Conservation (phyloP, 2,113 vertebrate genomes). For the Haliaeetus leucogaster region DNA sequence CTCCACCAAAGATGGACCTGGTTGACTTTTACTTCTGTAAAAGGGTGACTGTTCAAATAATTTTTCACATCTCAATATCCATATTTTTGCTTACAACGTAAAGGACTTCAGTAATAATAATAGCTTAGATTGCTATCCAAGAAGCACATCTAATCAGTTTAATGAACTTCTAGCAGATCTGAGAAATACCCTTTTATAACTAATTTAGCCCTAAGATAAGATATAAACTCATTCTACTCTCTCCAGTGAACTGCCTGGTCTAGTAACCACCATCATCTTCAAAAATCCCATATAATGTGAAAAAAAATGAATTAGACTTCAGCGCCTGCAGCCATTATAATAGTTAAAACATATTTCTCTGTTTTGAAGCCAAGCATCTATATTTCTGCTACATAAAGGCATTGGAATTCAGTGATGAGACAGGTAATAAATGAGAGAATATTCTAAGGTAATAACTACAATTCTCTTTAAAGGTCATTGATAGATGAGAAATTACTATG, state of each 20-base stretch:
- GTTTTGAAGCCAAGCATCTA: constrained; percentile 67
- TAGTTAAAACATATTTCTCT: constrained; percentile 64
- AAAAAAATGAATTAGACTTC: constrained; percentile 66
- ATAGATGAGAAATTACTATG: constrained; percentile 70
- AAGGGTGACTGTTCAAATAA: neutral
- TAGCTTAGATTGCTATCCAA: neutral
- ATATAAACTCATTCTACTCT: constrained; percentile 53
- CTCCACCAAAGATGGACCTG: neutral
- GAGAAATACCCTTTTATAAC: constrained; percentile 53
- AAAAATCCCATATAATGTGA: constrained; percentile 46
- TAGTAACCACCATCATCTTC: constrained; percentile 44
- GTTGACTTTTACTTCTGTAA: neutral
- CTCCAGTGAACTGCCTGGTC: constrained; percentile 12
- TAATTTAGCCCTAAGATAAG: constrained; percentile 54
- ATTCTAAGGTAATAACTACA: constrained; percentile 72
- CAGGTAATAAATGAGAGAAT: constrained; percentile 69
- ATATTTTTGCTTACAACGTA: constrained; percentile 1
- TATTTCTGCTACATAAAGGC: constrained; percentile 67
- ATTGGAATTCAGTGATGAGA: constrained; percentile 38
- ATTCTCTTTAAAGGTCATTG: constrained; percentile 83
- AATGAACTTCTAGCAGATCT: constrained; percentile 58
- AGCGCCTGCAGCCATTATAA: constrained; percentile 51
- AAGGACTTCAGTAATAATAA: constrained; percentile 9
- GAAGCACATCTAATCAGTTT: constrained; percentile 32
- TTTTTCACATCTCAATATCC: neutral